Base-by-base conservation (phyloP, 2,113 vertebrate genomes). In the Hippopotamus amphibius region DNA sequence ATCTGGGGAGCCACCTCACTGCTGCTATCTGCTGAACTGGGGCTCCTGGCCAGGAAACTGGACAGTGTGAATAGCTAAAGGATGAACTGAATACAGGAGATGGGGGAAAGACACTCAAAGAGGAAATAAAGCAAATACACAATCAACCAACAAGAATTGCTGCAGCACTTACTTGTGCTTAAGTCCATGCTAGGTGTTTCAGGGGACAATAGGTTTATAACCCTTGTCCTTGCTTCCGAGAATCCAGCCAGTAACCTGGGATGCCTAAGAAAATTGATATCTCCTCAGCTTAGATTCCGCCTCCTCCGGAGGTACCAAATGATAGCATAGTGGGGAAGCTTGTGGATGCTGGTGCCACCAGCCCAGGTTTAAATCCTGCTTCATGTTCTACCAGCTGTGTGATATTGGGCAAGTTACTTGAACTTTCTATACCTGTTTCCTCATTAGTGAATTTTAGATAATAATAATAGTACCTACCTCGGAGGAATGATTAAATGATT, bases 401-500 rank as follows among this genome's bases (percentile, higher is more conserved):
- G 72, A 63, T 66, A 24, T 66, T 41, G 22, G 33, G 53, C 65
- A 86, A 93, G 53, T 85, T 71, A 14, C 61, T 43, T 85, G 46
- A 93, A 61, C 21, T 82, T 80, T 94, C 63, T 21, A 15, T 6
- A 3, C 77, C 41, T 86, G 13, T 74, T 89, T 97, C 41, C 82
- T 88, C 91, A 79, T 41, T 48, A 94, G 72, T 77, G 66, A 94
- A 69, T 68, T 96, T 90, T 66, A 55, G 76, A 59, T 71, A 68
- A 63, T 80, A 94, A 55, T 66, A 50, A 92, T 84, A 21, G 55
- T 21, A 37, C 33, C 69, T 48, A 30, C 81, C 59, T 94, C 1
- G 0, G 0, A 92, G 50, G 82, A 84, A 37, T 43, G 59, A 57
- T 89, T 76, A 94, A 91, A 65, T 93, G 71, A 59, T 84, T 97